These are phyloP conservation scores for Ectobius pallidus DNA, from an alignment of 2,888 invertebrate genomes.

Conservation along the genomic window DNA sequence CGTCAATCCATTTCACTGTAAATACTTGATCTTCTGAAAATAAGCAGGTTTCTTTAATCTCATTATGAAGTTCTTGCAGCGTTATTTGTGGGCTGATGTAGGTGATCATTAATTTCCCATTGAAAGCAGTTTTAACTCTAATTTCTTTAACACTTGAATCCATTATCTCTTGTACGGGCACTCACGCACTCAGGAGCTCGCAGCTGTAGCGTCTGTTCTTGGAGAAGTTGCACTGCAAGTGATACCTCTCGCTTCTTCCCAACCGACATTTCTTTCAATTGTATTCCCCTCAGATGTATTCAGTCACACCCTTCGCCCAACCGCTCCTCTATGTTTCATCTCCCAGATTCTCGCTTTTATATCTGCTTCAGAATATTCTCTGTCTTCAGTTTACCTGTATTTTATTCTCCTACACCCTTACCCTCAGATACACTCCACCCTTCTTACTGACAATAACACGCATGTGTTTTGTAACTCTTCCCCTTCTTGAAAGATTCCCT, in stretches of 20 bases:
- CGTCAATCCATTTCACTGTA: constrained; percentile 9
- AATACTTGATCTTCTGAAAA: constrained; percentile 7
- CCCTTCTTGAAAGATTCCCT: not conserved
- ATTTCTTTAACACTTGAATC: not conserved
- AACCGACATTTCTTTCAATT: constrained; percentile 13
- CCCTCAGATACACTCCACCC: not conserved
- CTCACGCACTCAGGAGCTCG: no score
- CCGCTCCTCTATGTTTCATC: not conserved
- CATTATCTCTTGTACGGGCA: not conserved
- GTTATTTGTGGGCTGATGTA: not conserved
- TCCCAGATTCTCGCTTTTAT: no score
- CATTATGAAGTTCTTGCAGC: not conserved
- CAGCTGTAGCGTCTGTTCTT: not conserved
- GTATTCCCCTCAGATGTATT: not conserved
- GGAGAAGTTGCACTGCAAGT: not conserved
- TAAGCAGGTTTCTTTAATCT: not conserved
- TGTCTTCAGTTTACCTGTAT: constrained; percentile 3
- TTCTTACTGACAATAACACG: not conserved
- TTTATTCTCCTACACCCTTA: not conserved
- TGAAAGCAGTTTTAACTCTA: constrained; percentile 7
- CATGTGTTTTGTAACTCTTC: not conserved
- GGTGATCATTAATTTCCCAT: constrained; percentile 11
- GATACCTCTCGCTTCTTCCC: not conserved
- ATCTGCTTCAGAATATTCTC: no score
- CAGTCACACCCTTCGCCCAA: not conserved